These are phyloP conservation scores for Dioctria rufipes DNA, from an alignment of 2,888 invertebrate species.

Conservation along the genomic window DNA sequence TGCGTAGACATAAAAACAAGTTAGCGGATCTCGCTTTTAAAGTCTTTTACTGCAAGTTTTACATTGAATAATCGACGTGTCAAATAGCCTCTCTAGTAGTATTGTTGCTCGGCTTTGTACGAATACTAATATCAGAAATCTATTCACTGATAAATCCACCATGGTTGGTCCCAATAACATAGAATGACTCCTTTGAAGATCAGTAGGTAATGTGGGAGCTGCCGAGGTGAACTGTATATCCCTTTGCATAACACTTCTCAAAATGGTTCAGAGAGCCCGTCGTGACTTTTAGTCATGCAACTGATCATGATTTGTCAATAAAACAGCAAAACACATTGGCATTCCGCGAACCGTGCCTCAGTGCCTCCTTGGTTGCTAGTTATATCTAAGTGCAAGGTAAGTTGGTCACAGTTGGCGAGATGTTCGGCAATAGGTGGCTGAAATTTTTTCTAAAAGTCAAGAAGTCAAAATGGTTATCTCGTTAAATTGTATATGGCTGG, in stretches of 20 bases:
- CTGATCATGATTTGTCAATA: slow-evolving; percentile 55
- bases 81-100: too few species aligned
- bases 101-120: too few species aligned
- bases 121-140: neutral
- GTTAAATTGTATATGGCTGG: neutral
- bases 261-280: slow-evolving; percentile 17
- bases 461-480: slow-evolving; percentile 38
- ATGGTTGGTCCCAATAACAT: neutral
- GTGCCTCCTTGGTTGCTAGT: neutral
- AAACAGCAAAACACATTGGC: slow-evolving; percentile 26
- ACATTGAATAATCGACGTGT: too few species aligned
- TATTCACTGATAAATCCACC: neutral
- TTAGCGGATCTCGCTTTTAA: too few species aligned
- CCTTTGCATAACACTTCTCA: slow-evolving; percentile 50
- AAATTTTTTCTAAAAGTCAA: slow-evolving; percentile 14
- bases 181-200: neutral
- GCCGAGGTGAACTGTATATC: slow-evolving; percentile 31
- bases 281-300: slow-evolving; percentile 54
- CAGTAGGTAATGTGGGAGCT: slow-evolving; percentile 18
- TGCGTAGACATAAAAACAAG: too few species aligned
- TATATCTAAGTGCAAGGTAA: slow-evolving; percentile 46
- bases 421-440: slow-evolving; percentile 27
- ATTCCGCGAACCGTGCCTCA: slow-evolving; percentile 32
- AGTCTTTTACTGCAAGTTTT: too few species aligned
- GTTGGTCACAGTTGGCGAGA: slow-evolving; percentile 32